Base-by-base conservation (phyloP, 64 coral and sea anemone genomes). In the Cladopsammia gracilis region DNA sequence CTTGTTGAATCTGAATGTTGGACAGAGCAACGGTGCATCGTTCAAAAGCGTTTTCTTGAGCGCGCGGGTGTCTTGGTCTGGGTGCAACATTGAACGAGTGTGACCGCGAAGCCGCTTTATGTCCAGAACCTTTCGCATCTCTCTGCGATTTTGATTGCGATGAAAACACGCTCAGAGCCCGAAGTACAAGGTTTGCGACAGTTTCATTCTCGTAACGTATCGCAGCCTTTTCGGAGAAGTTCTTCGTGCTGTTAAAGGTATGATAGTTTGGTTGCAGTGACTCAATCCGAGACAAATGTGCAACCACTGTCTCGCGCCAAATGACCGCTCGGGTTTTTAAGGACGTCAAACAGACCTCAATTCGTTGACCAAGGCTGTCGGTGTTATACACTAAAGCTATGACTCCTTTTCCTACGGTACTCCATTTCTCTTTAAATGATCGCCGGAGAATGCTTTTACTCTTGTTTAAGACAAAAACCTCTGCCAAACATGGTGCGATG, bases 81-180 rank as follows among this genome's bases (percentile, higher is more conserved):
- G 80, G 80, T 3, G 80, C 80, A 20, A 84, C 80, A 67, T 49
- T 84, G 80, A 84, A 84, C 7, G 80, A 84, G 61, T 84, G 80
- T 84, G 80, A 84, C 80, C 80, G 45, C 45, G 45, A 67, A 24
- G 80, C 80, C 80, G 60, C 60, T 18, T 68, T 84, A 84, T 84
- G 80, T 50, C 80, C 80, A 62, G 59, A 43, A 22, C 34, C 34
- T 48, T 18, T 83, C 16, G 43, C 49, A 10, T 54, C 75, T 56
- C 77, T 61, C 4, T 7, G 25, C 53, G 80, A 84, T 24, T 67
- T 84, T 45, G 80, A 84, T 50, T 84, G 80, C 20, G 80, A 84
- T 66, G 80, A 84, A 84, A 84, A 84, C 80, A 84, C 80, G 19
- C 80, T 84, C 10, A 84, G 62, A 25, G 80, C 80, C 1, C 80